A percentile compares a stretch with the other conserved stretches of the same genome.
Evolutionary conservation across 1,140 invertebrate genomes (phyloP).

Genomic region (Caenorhabditis briggsae): DNA sequence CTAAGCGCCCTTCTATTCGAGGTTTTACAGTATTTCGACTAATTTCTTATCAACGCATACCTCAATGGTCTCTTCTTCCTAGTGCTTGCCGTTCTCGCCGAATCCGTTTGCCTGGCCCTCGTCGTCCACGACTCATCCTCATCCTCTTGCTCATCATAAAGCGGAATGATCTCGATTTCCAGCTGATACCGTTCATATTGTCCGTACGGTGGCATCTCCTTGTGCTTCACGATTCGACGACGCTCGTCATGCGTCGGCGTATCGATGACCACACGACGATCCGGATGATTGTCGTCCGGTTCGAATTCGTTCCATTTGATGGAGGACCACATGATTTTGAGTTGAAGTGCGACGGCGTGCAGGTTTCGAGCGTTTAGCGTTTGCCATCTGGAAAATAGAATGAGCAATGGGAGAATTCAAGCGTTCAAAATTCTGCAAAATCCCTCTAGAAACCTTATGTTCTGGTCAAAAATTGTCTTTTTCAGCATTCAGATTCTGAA

Average conservation of each 20-base stretch:
- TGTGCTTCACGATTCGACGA: slow-evolving; percentile 59
- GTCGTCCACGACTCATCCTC: slow-evolving; percentile 56
- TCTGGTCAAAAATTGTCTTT: too few species aligned
- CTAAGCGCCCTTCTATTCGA: too few species aligned
- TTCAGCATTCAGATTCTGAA: too few species aligned
- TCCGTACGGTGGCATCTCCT: slow-evolving; percentile 65
- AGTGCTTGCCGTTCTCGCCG: not conserved
- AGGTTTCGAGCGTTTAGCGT: slow-evolving; percentile 87
- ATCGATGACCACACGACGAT: slow-evolving; percentile 56
- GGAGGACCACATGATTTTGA: slow-evolving; percentile 92
- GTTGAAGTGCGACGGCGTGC: slow-evolving; percentile 87
- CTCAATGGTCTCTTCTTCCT: slow-evolving; percentile 27
- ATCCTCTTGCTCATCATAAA: slow-evolving; percentile 57
- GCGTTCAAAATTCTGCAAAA: too few species aligned
- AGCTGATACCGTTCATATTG: slow-evolving; percentile 63
- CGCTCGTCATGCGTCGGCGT: slow-evolving; percentile 59
- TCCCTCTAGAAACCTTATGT: too few species aligned
- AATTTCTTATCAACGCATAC: not conserved
- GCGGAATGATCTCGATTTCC: slow-evolving; percentile 48
- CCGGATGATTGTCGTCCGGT: slow-evolving; percentile 59
- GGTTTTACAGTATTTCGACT: too few species aligned
- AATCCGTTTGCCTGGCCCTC: not conserved
- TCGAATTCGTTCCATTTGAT: slow-evolving; percentile 95
- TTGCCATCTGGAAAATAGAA: slow-evolving; percentile 82
- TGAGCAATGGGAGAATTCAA: not conserved